Evolutionary conservation across 2,888 invertebrate species (phyloP), one percentile per base, ranked within the genome.

Genomic region (Cantharis nigra): DNA sequence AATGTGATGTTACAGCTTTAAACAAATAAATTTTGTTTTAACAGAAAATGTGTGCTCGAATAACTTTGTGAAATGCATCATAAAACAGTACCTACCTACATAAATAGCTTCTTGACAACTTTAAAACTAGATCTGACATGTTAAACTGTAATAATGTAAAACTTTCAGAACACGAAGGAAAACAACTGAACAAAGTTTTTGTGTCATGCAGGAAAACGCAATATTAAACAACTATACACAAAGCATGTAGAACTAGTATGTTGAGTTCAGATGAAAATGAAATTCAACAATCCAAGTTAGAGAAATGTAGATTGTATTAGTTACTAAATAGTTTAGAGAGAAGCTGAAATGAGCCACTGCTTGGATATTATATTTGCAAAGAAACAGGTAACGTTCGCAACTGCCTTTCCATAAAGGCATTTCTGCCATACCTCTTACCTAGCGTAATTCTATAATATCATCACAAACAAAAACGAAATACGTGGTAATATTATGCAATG

Each of bases 251-350:
- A n/a, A 49, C 49, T 9, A 69, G 70, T 62, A 75, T 69, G 70
- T 63, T 63, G 78, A 26, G 75, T 72, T 78, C 71, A 62, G 63
- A 70, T 76, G 76, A 73, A 78, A 78, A 78, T 74, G 72, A 73
- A 78, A 76, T 76, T 70, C 69, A 26, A 26, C 26, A 26, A 26
- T 26, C 26, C 9, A 72, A 78, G 28, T 78, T 78, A 73, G 73
- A 75, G 75, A 78, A 78, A 75, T 78, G 70, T 70, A 73, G 76
- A 78, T 78, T 75, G 76, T 76, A 76, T 76, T 78, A 78, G 78
- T 76, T 78, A 49, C 78, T 75, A 78, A 78, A 78, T 78, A 78
- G 78, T 78, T 78, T 76, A 28, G 72, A 70, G 71, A 70, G 70
- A 65, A 73, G 67, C 75, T 69, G 72, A 78, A 71, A 75, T 70